These are phyloP conservation scores for Drosophila dives DNA, from an alignment of 2,888 invertebrate species.

Conservation along the genomic window DNA sequence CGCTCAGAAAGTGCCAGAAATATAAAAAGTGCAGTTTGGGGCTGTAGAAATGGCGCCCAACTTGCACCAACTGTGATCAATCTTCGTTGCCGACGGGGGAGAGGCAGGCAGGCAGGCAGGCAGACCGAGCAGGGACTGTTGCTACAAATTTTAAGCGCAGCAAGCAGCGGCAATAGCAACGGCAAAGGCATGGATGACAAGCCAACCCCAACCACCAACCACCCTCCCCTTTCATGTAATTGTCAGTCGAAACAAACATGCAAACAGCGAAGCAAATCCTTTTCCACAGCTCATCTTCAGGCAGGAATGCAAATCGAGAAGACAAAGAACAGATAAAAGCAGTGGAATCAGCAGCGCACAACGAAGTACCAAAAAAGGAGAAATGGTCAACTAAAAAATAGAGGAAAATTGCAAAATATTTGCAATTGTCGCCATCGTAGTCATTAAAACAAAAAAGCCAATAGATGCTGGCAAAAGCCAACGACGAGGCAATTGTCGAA, in stretches of 20 bases:
- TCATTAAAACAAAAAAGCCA: conserved; percentile 12
- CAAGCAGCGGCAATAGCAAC: conserved; percentile 28
- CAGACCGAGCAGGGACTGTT: conserved; percentile 9
- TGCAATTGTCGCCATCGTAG: conserved; percentile 69
- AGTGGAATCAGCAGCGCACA: conserved; percentile 9
- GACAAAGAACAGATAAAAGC: neutral
- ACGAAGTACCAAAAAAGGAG: conserved; percentile 9
- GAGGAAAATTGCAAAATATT: conserved; percentile 72
- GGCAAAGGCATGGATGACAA: conserved; percentile 49
- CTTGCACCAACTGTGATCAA: conserved; percentile 75
- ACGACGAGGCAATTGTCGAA: conserved; percentile 60
- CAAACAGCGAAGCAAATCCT: conserved; percentile 31
- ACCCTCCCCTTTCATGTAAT: conserved; percentile 31
- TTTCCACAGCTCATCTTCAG: conserved; percentile 6
- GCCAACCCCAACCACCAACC: conserved; percentile 6
- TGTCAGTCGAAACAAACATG: conserved; percentile 50
- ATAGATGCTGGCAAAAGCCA: conserved; percentile 31
- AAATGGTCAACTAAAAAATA: conserved; percentile 51
- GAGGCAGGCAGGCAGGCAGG: neutral
- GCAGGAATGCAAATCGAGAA: conserved; percentile 35
- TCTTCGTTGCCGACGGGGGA: conserved; percentile 60
- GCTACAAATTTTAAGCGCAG: conserved; percentile 48
- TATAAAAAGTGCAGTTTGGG: conserved; percentile 72
- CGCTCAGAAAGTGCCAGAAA: conserved; percentile 59
- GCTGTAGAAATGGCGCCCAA: conserved; percentile 60